Conservation (phyloP, 1,140 invertebrate genomes). For the Neodiprion virginianus region DNA sequence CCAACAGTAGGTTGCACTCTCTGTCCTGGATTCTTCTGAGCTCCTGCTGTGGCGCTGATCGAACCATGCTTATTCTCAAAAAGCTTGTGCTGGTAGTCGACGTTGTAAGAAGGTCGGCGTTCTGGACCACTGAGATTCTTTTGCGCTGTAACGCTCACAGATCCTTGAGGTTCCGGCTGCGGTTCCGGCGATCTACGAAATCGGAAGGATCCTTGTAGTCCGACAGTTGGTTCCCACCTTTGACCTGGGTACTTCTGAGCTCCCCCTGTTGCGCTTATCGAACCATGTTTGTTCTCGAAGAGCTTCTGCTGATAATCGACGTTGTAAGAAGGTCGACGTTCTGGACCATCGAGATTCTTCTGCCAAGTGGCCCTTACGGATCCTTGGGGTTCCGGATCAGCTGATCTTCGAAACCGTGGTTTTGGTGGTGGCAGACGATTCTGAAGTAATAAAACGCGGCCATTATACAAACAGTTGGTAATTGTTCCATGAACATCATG, state of each 20-base stretch:
- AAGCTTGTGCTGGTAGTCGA: conserved; percentile 7
- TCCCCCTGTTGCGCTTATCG: conserved; percentile 37
- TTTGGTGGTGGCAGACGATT: background rate
- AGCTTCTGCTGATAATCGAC: conserved; percentile 41
- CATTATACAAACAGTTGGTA: background rate
- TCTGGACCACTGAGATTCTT: conserved; percentile 39
- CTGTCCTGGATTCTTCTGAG: conserved; percentile 22
- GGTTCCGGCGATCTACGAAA: conserved; percentile 21
- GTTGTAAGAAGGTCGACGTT: conserved; percentile 32
- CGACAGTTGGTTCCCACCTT: conserved; percentile 36
- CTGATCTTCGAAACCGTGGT: background rate
- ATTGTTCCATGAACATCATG: background rate
- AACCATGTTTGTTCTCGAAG: conserved; percentile 37
- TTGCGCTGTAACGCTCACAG: conserved; percentile 24
- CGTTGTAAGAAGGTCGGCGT: conserved; percentile 7
- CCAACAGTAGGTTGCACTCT: background rate
- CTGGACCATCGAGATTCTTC: conserved; percentile 10
- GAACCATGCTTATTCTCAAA: conserved; percentile 21
- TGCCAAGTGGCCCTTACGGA: background rate
- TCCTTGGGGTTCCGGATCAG: background rate
- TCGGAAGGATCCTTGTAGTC: conserved; percentile 33
- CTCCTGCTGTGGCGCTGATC: conserved; percentile 9
- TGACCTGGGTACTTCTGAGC: conserved; percentile 35
- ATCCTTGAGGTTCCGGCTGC: conserved; percentile 22
- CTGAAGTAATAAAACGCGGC: background rate